These are phyloP conservation scores for Tyto alba DNA, from an alignment of 2,113 vertebrate genomes.

Conservation along the genomic window DNA sequence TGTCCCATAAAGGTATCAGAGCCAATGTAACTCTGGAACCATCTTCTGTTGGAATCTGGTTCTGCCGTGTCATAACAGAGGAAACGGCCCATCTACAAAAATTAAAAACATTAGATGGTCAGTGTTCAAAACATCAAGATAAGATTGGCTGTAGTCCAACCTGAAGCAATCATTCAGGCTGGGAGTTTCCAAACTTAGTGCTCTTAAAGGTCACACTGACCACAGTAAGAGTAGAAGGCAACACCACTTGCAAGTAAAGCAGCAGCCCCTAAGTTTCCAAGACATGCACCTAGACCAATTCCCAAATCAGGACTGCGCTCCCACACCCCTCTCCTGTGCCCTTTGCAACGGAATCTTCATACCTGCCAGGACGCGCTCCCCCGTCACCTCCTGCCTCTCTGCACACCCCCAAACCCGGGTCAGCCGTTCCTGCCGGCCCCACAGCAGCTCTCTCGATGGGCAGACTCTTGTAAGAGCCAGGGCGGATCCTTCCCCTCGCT, in stretches of 20 bases:
- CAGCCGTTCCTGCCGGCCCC: background rate
- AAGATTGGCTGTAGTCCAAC: background rate
- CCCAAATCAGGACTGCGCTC: background rate
- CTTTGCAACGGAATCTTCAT: background rate
- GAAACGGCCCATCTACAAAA: conserved; percentile 91
- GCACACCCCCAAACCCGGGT: background rate
- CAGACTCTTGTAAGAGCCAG: background rate
- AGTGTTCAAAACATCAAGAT: background rate
- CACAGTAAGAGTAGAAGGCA: background rate
- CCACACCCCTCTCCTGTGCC: background rate
- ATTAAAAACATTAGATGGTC: background rate
- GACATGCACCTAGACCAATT: background rate
- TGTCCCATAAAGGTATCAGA: conserved; percentile 97
- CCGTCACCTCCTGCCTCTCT: background rate
- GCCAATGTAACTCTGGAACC: conserved; percentile 93
- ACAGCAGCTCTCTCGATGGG: background rate
- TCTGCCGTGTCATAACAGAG: conserved; percentile 98
- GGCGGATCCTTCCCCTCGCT: rapidly evolving
- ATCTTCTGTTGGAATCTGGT: conserved; percentile 97
- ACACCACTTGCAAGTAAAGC: background rate
- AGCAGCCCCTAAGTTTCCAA: background rate
- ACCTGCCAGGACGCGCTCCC: background rate
- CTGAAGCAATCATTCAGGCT: background rate
- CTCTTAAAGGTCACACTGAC: background rate
- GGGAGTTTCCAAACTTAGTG: background rate